Evolutionary conservation across 2,888 invertebrate genomes (phyloP), one percentile per base, ranked within the genome.

Genomic region (Altica lythri): DNA sequence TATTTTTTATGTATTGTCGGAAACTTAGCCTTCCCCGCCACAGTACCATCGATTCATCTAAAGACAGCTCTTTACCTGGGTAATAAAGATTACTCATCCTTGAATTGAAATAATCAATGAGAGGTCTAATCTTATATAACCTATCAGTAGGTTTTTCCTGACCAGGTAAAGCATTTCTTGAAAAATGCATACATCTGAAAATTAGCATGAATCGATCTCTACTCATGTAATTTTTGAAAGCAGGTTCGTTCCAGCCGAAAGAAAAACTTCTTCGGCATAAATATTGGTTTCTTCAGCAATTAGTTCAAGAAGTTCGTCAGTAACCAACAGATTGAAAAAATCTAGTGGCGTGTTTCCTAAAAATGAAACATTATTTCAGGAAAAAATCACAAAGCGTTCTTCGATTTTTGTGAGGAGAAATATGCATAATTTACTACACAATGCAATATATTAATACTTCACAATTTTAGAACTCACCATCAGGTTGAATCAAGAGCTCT

Each of bases 61-160:
- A 9, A 16, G 59, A 50, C 10, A 62, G 48, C 19, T 65, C 46
- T 55, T 53, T 59, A 16, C 27, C 47, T 9, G 63, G 61, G 37
- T 61, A 63, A 61, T 62, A 64, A 37, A 64, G 25, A 22, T 42
- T 48, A 18, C 3, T 13, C 56, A 59, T 61, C 52, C 38, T 59
- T 6, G 27, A 14, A 38, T 56, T 56, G 61, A 75, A 75, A 64
- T 70, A 63, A 55, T 72, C 68, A 14, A 74, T 53, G n/a, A 75
- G 22, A 18, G 65, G 65, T 14, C 60, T 59, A 30, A 72, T 67
- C 68, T 74, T 71, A 18, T 18, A 46, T 19, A 54, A 45, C 12
- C 51, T 38, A 32, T 57, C 53, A 29, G 13, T 22, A 30, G 27
- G 47, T 37, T 9, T 47, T 29, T 37, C 22, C 17, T 52, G 35